phyloP scores from a whole-genome alignment of 2,797 vertebrate genomes.

The Thripadectes ignobilis region DNA sequence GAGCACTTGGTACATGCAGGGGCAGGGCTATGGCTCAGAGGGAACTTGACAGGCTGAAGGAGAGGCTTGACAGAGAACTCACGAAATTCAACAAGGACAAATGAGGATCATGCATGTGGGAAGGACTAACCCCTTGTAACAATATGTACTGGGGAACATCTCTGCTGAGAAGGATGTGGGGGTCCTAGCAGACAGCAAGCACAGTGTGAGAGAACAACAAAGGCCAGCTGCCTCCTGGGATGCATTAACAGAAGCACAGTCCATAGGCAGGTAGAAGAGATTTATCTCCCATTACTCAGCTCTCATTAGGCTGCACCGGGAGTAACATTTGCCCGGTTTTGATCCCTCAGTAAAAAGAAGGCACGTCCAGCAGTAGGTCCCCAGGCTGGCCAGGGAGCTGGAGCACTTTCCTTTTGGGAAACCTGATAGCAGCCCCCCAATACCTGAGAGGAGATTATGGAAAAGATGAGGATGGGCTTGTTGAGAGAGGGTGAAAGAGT shows the following conservation, averaged over 20 bases:
- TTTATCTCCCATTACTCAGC: not conserved
- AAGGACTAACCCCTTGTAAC: not conserved
- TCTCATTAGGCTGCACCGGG: not conserved
- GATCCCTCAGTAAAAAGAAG: not conserved
- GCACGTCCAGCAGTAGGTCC: not conserved
- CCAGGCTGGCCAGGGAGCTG: not conserved
- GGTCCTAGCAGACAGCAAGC: not conserved
- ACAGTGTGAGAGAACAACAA: rapidly evolving
- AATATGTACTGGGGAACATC: not conserved
- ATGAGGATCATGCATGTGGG: rapidly evolving
- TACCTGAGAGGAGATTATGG: not conserved
- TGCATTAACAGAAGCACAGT: not conserved
- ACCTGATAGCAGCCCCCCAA: rapidly evolving
- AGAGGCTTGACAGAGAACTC: not conserved
- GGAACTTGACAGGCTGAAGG: not conserved
- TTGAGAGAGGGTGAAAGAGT: not conserved
- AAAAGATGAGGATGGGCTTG: not conserved
- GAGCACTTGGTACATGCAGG: not conserved
- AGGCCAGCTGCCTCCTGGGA: not conserved
- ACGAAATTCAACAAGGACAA: not conserved
- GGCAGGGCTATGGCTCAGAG: rapidly evolving
- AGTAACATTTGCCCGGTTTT: not conserved
- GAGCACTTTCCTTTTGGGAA: not conserved
- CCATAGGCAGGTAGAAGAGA: not conserved
- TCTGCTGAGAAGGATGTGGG: not conserved